Conservation (phyloP, 2,797 vertebrate species). For the Micromesistius poutassou region DNA sequence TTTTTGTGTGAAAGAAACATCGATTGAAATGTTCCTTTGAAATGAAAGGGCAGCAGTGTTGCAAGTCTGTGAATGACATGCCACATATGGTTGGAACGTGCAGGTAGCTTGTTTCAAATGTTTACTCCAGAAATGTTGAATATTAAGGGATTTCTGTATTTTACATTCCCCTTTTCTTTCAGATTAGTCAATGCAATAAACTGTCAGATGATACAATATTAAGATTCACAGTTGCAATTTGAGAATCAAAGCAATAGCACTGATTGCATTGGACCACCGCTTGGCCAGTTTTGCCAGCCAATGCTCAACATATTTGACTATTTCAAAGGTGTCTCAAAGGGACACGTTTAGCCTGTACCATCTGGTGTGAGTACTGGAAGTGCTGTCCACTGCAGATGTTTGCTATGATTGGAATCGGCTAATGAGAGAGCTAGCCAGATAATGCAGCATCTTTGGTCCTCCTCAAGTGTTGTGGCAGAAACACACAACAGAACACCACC, state of each 20-base stretch:
- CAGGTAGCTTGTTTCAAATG: background rate
- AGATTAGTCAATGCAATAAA: background rate
- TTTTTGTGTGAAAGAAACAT: background rate
- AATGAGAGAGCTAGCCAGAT: constrained; percentile 41
- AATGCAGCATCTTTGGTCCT: constrained; percentile 25
- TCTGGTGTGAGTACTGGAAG: constrained; percentile 41
- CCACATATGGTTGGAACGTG: background rate
- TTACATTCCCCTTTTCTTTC: background rate
- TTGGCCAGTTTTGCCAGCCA: constrained; percentile 22
- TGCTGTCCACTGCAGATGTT: constrained; percentile 42
- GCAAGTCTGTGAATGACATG: background rate
- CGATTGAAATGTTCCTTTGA: no score
- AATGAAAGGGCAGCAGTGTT: background rate
- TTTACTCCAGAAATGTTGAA: background rate
- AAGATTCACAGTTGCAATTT: background rate
- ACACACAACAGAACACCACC: background rate
- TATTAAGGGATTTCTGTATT: background rate
- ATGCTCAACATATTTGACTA: constrained; percentile 27
- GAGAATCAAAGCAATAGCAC: background rate
- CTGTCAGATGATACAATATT: background rate
- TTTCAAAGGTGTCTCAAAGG: constrained; percentile 43
- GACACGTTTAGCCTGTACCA: constrained; percentile 37
- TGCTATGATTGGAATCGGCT: constrained; percentile 35
- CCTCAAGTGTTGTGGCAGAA: background rate
- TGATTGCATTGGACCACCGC: background rate